Conservation (phyloP, 2,113 vertebrate genomes). For the Potamarius usumacintae region DNA sequence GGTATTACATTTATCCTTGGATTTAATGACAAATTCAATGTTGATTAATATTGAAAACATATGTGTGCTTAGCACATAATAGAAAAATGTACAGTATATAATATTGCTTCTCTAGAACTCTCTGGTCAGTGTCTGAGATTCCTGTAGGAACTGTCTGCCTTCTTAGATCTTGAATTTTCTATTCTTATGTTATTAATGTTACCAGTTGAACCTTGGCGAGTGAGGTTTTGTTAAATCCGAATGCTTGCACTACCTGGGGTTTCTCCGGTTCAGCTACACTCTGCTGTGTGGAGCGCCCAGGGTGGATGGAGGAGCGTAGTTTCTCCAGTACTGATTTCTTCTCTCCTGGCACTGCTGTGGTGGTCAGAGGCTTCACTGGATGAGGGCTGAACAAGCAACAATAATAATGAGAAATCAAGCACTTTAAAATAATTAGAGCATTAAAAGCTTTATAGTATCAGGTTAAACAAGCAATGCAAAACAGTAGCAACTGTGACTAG, state of each 20-base stretch:
- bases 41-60: background rate
- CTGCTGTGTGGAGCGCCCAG: conserved; percentile 65
- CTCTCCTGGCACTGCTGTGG: conserved; percentile 63
- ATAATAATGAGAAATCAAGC: conserved; percentile 20
- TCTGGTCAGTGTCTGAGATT: background rate
- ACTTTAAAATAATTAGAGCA: background rate
- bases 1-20: background rate
- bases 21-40: background rate
- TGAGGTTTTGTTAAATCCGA: background rate
- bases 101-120: background rate
- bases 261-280: conserved; percentile 67
- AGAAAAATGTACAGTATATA: background rate
- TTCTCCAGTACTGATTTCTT: conserved; percentile 84
- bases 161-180: background rate
- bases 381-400: conserved; percentile 78
- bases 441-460: background rate
- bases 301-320: conserved; percentile 79
- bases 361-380: conserved; percentile 87
- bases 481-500: background rate
- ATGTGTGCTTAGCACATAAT: background rate
- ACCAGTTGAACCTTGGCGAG: no score
- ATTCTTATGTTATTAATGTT: background rate
- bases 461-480: conserved; percentile 18
- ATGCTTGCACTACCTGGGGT: conserved; percentile 60
- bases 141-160: background rate